These are phyloP conservation scores for Pyrgilauda ruficollis DNA, from an alignment of 2,113 vertebrate species.

Conservation along the genomic window DNA sequence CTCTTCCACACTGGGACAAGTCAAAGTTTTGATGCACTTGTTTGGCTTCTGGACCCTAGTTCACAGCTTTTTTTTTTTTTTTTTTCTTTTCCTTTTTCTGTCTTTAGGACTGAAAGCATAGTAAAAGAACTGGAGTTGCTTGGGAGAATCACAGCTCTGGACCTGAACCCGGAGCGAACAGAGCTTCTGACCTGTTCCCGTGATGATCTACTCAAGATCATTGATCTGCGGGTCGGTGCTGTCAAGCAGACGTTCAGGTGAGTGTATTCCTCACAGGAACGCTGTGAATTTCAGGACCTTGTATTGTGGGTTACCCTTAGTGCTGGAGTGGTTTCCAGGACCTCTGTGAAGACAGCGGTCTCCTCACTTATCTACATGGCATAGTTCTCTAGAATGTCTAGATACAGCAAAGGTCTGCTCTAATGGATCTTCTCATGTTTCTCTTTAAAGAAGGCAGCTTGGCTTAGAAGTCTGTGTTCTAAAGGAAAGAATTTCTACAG, in stretches of 20 bases:
- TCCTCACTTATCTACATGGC: neutral
- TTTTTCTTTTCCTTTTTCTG: neutral
- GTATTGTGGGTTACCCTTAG: neutral
- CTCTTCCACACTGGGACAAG: neutral
- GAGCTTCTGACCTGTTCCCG: constrained; percentile 93
- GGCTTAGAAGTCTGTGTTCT: neutral
- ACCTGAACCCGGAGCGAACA: constrained; percentile 91
- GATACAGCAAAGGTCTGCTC: neutral
- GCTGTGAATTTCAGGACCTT: neutral
- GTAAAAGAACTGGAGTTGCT: constrained; percentile 89
- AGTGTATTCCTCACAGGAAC: neutral
- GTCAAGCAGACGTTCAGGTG: constrained; percentile 91
- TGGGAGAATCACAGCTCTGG: constrained; percentile 90
- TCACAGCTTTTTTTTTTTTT: neutral
- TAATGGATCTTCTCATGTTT: neutral
- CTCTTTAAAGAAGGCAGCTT: neutral
- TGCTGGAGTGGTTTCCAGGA: neutral
- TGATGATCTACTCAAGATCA: constrained; percentile 91
- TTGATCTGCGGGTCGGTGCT: constrained; percentile 83
- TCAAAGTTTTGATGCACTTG: neutral
- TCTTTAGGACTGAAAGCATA: constrained; percentile 85
- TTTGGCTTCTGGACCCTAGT: neutral
- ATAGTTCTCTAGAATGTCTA: neutral
- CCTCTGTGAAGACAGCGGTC: neutral
- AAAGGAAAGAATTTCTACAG: neutral